Conservation (phyloP, 2,797 vertebrate species). For the Nyctalus aviator region DNA sequence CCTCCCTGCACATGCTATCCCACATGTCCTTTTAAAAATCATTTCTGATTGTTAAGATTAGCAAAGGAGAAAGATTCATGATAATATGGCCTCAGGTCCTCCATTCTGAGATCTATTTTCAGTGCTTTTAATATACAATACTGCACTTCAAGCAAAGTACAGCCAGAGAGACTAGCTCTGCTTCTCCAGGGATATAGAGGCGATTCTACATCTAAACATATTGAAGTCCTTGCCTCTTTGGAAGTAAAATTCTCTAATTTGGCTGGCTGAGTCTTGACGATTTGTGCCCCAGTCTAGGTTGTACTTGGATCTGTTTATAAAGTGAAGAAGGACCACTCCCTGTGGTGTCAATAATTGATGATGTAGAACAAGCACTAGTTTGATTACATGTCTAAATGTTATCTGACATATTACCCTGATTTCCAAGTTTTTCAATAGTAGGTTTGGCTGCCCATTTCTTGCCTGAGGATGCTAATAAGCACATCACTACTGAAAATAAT, state of each 20-base stretch:
- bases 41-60: slow-evolving; percentile 77
- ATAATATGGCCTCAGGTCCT: slow-evolving; percentile 55
- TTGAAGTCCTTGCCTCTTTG: slow-evolving; percentile 58
- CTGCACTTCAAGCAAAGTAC: slow-evolving; percentile 47
- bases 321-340: background rate
- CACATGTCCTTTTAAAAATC: slow-evolving; percentile 65
- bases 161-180: slow-evolving; percentile 75
- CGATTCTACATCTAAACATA: slow-evolving; percentile 75
- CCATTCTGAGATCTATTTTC: slow-evolving; percentile 75
- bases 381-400: slow-evolving; percentile 46
- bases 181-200: slow-evolving; percentile 73
- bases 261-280: background rate
- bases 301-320: background rate
- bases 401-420: background rate
- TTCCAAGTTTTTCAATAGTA: slow-evolving; percentile 21
- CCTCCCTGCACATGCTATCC: background rate
- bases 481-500: background rate
- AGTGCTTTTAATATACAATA: slow-evolving; percentile 69
- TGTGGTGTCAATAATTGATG: background rate
- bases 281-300: background rate
- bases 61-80: slow-evolving; percentile 83
- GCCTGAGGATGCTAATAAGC: background rate
- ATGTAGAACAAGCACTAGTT: background rate
- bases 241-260: slow-evolving; percentile 69
- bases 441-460: background rate